Evolutionary conservation across 2,797 vertebrate species (phyloP), one percentile per base, ranked within the genome.

Genomic region (Atherinosoma microstoma): DNA sequence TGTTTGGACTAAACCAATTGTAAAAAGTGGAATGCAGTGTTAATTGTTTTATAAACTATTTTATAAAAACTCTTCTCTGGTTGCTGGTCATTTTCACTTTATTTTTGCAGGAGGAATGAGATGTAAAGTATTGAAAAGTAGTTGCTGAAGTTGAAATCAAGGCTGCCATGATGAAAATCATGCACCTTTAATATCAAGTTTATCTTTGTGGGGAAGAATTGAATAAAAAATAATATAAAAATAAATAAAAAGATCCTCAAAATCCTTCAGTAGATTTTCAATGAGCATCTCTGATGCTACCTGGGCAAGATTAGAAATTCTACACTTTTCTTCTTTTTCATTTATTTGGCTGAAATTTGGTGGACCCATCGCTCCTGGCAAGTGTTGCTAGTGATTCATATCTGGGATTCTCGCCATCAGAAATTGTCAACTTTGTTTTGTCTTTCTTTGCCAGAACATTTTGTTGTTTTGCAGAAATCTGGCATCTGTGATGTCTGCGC

Each of bases 351-450:
- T 18, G 27, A 30, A 56, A 63, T 47, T 5, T 47, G 18, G 27
- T 38, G 27, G 58, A 36, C 64, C 18, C 2, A 0, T n/a, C 2
- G 6, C 20, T 36, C 35, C 73, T 75, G 51, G 74, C 66, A 36
- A 20, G 27, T 15, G 15, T 2, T 18, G 53, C 27, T 5, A 2
- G 40, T 30, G 65, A 69, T 68, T 66, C 38, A 38, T 58, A 66
- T 78, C 62, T 67, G 47, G 75, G 65, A 60, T 77, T 47, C 9
- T 4, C 0, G 64, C 71, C 66, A 78, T 67, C 27, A 34, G 24
- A 61, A 9, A 2, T 76, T 78, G 36, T 36, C 42, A 9, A 8
- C 34, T 10, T 35, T 35, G 5, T 32, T 35, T 59, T 42, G 56
- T 54, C 13, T 54, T 24, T 54, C 12, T 12, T 27, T 27, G 53